Evolutionary conservation across 1,140 invertebrate species (phyloP).

Genomic region (Leguminivora glycinivorella): DNA sequence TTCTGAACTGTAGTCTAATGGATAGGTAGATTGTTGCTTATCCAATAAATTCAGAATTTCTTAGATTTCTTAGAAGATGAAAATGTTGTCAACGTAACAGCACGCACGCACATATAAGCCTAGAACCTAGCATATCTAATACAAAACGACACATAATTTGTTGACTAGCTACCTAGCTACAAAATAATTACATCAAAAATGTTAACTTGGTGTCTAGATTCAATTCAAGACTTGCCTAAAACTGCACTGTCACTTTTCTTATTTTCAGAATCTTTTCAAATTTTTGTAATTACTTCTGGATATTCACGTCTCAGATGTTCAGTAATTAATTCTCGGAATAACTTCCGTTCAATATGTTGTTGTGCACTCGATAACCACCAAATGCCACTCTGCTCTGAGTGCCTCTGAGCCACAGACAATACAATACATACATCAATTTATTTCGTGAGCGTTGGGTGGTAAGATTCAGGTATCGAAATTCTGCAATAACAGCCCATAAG

Average conservation of each 20-base stretch:
- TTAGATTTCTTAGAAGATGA: background rate
- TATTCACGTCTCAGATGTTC: no score
- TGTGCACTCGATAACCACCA: no score
- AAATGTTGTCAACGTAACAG: background rate
- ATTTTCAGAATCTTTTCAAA: background rate
- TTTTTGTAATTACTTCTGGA: no score
- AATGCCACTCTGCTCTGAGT: no score
- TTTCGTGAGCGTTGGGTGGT: no score
- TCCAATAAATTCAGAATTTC: background rate
- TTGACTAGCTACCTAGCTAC: constrained; percentile 19
- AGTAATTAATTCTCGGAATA: no score
- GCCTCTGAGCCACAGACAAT: no score
- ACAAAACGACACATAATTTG: constrained; percentile 7
- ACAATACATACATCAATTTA: no score
- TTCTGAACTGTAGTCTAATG: no score
- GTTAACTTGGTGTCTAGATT: background rate
- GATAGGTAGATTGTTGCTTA: background rate
- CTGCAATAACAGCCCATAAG: no score
- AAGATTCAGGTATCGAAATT: no score
- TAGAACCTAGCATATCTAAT: constrained; percentile 4
- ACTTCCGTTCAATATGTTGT: no score
- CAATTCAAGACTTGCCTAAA: background rate
- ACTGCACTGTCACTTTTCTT: background rate
- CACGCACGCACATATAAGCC: background rate
- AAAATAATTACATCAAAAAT: constrained; percentile 16